Base-by-base conservation (phyloP, 2,113 vertebrate species). In the Odontophorus gujanensis region DNA sequence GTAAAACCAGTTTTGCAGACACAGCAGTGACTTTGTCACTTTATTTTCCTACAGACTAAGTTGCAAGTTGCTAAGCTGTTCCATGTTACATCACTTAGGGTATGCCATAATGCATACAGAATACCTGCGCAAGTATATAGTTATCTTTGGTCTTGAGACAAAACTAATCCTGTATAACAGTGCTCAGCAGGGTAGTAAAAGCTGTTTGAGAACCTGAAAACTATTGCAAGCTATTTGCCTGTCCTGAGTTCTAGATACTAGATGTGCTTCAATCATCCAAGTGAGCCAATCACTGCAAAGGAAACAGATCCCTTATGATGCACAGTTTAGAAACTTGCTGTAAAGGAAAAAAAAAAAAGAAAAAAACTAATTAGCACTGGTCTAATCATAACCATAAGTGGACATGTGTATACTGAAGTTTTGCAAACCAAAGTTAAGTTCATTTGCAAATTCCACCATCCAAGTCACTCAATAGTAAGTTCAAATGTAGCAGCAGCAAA, bases 401-500 rank as follows among this genome's bases (percentile, higher is more conserved):
- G 7, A 77, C 25, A 19, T 30, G 25, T 0, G 1, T 42, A n/a
- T 11, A 17, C 26, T 40, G 14, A 30, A 28, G 17, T 40, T 85
- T 63, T 55, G n/a, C 81, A 80, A 81, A 30, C 15, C 50, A 0
- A 5, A 22, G 57, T 93, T 38, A 83, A 79, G 40, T 11, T 1
- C 40, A 17, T 72, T 45, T 36, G 34, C 19, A 67, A 63, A 83
- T 57, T 62, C 28, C 4, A 42, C 13, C 43, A 61, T 21, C 68
- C 32, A 20, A 11, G 5, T 55, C 50, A 65, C 40, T 59, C 40
- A 48, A 16, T 0, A 0, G 11, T 21, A 83, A n/a, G 16, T 3
- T 86, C 15, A 71, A 45, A 8, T 9, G 19, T 38, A 61, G 43
- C 40, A 76, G 8, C 7, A 62, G 28, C 22, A 79, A 83, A 5